These are phyloP conservation scores for Oncorhynchus clarkii DNA, from an alignment of 2,113 vertebrate species.

Conservation along the genomic window DNA sequence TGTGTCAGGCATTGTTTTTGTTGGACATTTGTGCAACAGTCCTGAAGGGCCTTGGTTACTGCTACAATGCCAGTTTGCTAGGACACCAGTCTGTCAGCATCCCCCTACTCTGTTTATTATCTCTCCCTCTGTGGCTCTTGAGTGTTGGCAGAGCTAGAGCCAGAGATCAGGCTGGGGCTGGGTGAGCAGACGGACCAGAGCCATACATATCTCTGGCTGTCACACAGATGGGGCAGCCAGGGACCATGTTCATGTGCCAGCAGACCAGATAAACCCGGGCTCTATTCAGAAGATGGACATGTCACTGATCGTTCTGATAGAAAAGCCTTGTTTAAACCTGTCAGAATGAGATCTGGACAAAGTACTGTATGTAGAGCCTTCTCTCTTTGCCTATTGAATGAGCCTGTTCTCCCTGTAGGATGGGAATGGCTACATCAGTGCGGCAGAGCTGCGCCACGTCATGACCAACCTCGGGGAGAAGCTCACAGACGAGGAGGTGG, in stretches of 20 bases:
- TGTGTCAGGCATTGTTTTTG: neutral
- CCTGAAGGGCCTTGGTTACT: neutral
- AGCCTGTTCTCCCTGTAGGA: slow-evolving; percentile 68
- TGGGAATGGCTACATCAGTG: slow-evolving; percentile 88
- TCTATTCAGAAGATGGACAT: neutral
- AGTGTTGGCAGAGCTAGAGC: neutral
- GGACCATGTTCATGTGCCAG: neutral
- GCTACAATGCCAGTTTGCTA: neutral
- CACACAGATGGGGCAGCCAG: neutral
- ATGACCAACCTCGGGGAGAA: slow-evolving; percentile 93
- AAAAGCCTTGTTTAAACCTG: neutral
- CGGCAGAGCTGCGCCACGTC: slow-evolving; percentile 85
- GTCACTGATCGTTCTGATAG: neutral
- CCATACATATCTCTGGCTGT: neutral
- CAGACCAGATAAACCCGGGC: neutral
- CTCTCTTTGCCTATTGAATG: neutral
- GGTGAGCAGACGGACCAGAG: neutral
- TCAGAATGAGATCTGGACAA: too few relatives aligned
- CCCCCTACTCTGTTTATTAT: neutral
- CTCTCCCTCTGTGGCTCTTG: neutral
- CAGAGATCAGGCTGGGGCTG: neutral
- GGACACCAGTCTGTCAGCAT: neutral
- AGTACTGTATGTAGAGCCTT: too few relatives aligned
- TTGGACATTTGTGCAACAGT: too few relatives aligned
- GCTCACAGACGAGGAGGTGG: slow-evolving; percentile 88